A percentile compares a stretch with the other conserved stretches of the same genome.
phyloP scores from a whole-genome alignment of 2,888 invertebrate genomes.

The Cerceris ruficornis region DNA sequence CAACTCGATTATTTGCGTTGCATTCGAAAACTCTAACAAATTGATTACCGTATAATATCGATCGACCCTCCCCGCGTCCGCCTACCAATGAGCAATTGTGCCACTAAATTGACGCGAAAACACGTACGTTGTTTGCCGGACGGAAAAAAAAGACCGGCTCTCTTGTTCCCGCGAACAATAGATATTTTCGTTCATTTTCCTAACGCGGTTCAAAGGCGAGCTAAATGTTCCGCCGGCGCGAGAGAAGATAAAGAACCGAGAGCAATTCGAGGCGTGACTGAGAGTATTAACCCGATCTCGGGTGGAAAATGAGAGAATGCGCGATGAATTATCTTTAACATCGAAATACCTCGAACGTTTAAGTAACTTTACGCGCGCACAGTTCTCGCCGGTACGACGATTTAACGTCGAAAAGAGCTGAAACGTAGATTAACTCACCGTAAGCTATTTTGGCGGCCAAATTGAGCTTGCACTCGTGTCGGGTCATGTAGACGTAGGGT shows the following conservation, averaged over 20 bases:
- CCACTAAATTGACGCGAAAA: background rate
- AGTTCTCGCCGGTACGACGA: background rate
- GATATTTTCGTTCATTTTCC: too few species aligned
- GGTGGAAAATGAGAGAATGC: too few species aligned
- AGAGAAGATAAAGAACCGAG: too few species aligned
- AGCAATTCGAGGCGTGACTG: too few species aligned
- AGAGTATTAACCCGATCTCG: too few species aligned
- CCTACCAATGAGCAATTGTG: background rate
- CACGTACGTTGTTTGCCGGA: too few species aligned
- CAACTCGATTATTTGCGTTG: conserved; percentile 2
- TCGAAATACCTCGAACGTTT: background rate
- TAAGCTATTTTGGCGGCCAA: conserved; percentile 77
- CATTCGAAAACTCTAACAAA: background rate
- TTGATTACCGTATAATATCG: background rate
- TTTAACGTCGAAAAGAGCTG: too few species aligned
- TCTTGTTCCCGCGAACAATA: too few species aligned
- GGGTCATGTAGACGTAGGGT: conserved; percentile 76
- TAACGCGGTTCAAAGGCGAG: too few species aligned
- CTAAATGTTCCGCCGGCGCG: too few species aligned
- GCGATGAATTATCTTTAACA: too few species aligned
- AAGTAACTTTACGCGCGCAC: background rate
- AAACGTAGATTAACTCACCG: conserved; percentile 64
- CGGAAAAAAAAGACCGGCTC: too few species aligned
- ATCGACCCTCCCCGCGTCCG: background rate
- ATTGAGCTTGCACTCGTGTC: conserved; percentile 79